A percentile compares a stretch with the other conserved stretches of the same genome.
phyloP scores from a whole-genome alignment of 2,797 vertebrate species.

The Amblyraja radiata region DNA sequence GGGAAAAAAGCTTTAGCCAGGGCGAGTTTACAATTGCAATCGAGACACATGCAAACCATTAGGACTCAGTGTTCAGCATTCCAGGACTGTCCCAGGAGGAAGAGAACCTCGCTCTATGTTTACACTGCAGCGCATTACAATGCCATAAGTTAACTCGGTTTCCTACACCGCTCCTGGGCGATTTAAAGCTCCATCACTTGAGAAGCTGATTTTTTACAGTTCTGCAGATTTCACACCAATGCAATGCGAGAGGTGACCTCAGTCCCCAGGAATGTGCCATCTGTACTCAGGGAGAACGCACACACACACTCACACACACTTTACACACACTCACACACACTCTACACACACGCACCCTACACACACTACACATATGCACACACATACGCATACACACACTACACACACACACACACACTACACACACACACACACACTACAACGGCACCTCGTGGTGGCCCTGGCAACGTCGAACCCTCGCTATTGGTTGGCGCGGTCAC shows the following conservation, averaged over 20 bases:
- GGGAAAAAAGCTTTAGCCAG: slow-evolving; percentile 8
- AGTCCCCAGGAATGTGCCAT: slow-evolving; percentile 4
- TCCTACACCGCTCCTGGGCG: slow-evolving; percentile 25
- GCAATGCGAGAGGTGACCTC: slow-evolving; percentile 19
- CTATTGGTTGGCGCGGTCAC: no score
- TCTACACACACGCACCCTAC: no score
- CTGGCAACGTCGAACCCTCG: no score
- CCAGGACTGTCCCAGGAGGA: slow-evolving; percentile 25
- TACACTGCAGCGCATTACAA: slow-evolving; percentile 30
- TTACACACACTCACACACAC: no score
- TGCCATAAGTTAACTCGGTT: slow-evolving; percentile 9
- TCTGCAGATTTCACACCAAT: slow-evolving; percentile 31
- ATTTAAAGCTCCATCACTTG: slow-evolving; percentile 9
- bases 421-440: no score
- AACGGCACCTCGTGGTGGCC: no score
- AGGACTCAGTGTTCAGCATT: slow-evolving; percentile 32
- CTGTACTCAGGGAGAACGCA: not conserved
- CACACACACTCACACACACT: not conserved
- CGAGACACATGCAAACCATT: slow-evolving; percentile 36
- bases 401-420: no score
- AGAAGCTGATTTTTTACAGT: slow-evolving; percentile 27
- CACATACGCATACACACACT: no score
- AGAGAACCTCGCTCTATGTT: not conserved
- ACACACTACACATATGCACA: no score
- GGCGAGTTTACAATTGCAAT: slow-evolving; percentile 17